A percentile compares a stretch with the other conserved stretches of the same genome.
These are phyloP conservation scores for Lysandra coridon DNA, from an alignment of 2,888 invertebrate species.

Conservation along the genomic window DNA sequence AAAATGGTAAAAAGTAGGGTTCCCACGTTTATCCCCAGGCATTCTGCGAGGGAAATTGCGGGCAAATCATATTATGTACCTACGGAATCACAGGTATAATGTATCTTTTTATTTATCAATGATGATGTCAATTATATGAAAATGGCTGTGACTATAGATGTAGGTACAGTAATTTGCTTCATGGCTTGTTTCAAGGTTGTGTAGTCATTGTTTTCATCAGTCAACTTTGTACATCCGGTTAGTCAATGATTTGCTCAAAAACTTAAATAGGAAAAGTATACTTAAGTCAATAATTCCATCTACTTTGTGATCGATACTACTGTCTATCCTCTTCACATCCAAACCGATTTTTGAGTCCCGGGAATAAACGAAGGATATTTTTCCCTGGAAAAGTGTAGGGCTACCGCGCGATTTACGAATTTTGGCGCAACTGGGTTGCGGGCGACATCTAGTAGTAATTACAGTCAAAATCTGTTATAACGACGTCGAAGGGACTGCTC, in stretches of 20 bases:
- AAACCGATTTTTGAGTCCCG: no score
- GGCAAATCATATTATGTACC: background rate
- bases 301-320: no score
- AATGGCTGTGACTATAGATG: conserved; percentile 11
- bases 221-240: background rate
- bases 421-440: no score
- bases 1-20: background rate
- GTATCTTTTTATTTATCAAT: background rate
- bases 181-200: background rate
- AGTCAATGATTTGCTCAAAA: background rate
- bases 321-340: no score
- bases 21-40: background rate
- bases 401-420: no score
- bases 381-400: no score
- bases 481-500: no score
- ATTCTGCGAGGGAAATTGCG: background rate
- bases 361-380: no score
- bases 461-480: no score
- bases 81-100: background rate
- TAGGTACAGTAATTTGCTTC: background rate
- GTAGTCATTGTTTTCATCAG: background rate
- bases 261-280: background rate
- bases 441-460: no score
- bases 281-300: background rate
- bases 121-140: conserved; percentile 25